Evolutionary conservation across 2,888 invertebrate genomes (phyloP), one percentile per base, ranked within the genome.

Genomic region (Polyploca ridens): DNA sequence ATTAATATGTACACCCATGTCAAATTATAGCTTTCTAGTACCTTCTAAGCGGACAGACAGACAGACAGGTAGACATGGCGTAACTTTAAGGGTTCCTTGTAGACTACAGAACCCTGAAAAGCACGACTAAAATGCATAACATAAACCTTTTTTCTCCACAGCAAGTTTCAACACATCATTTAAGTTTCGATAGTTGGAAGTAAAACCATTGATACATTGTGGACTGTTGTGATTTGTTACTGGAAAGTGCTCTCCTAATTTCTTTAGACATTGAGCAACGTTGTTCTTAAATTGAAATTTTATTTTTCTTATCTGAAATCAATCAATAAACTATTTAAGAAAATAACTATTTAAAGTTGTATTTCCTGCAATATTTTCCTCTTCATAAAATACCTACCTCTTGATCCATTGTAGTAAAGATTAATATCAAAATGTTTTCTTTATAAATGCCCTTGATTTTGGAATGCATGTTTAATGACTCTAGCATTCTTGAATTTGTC

Each of bases 401-500:
- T 66, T 83, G 77, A 46, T 68, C 71, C 46, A 66, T 65, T 14
- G 69, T 69, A 59, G 71, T 80, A 27, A 86, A 66, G 11, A 91
- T 81, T 58, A 93, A 67, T 67, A 93, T 87, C 7, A 93, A 67
- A 66, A 91, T 72, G 63, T 91, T 88, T 1, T 83, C 82, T 78
- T 90, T 93, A 67, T 80, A 87, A 73, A 91, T 79, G 4, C 91
- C 91, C 81, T 90, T 93, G 1, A 91, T 77, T 83, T 88, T 91
- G 33, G 74, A 70, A 64, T 78, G 83, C 69, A 89, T 77, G 67
- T 87, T 91, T 11, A 91, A 68, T 1, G 89, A 76, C 76, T 93
- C 93, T 19, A 93, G 67, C 57, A 93, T 71, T 76, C 86, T 90
- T 58, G 75, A 69, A 1, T 82, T 81, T 0, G 79, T 69, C n/a